phyloP scores from a whole-genome alignment of 1,140 invertebrate species.

The Saxidomus purpurata region DNA sequence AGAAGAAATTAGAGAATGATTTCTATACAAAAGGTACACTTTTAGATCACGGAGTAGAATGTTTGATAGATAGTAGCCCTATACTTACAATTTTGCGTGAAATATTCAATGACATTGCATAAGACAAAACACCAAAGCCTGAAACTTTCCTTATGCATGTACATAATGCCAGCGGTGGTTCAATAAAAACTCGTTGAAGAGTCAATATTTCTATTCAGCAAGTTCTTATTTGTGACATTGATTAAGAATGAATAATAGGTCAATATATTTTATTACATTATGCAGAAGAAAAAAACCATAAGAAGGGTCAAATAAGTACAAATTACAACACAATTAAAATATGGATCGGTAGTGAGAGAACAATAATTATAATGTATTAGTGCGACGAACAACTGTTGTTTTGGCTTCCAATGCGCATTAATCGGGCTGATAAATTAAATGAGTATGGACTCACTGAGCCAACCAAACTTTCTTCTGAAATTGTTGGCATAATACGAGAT shows the following conservation, averaged over 20 bases:
- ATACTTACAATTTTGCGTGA: not conserved
- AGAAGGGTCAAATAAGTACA: no score
- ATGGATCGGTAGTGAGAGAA: not conserved
- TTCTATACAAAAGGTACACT: slow-evolving; percentile 13
- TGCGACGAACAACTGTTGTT: not conserved
- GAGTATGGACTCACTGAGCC: not conserved
- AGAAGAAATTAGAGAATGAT: slow-evolving; percentile 30
- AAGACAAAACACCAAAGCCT: no score
- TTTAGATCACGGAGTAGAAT: not conserved
- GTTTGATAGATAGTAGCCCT: slow-evolving; percentile 7
- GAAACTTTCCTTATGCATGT: not conserved
- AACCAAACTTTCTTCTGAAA: not conserved
- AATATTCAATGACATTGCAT: not conserved
- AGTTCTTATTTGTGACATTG: slow-evolving; percentile 36
- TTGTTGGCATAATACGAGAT: not conserved
- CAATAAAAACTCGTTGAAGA: not conserved
- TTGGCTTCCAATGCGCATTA: not conserved
- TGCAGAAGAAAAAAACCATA: slow-evolving; percentile 1
- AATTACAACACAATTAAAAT: not conserved
- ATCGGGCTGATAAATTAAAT: not conserved
- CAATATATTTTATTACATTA: slow-evolving; percentile 19
- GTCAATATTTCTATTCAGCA: not conserved
- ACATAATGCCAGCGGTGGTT: not conserved
- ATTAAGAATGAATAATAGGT: not conserved
- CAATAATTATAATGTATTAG: not conserved